Percentiles rank a stretch among this genome's conserved stretches.
Conservation (phyloP, 2,888 invertebrate genomes). For the Epistrophella euchroma region DNA sequence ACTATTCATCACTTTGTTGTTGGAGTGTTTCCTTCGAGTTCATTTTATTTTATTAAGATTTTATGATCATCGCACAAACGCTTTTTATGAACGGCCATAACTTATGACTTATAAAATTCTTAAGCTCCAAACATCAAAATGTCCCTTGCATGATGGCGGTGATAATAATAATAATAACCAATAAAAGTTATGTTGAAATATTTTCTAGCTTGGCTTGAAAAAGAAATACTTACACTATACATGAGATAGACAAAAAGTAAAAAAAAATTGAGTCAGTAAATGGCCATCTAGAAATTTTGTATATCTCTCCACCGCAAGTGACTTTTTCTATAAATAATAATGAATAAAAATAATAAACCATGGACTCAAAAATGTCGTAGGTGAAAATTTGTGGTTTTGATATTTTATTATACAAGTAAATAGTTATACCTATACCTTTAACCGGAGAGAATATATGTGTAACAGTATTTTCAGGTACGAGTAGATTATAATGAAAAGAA, state of each 20-base stretch:
- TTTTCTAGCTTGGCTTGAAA: not conserved
- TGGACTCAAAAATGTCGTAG: no score
- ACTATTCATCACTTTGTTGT: not conserved
- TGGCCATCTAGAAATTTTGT: not conserved
- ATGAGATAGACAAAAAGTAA: not conserved
- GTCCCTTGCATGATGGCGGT: not conserved
- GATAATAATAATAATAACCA: not conserved
- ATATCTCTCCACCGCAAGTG: no score
- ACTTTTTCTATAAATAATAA: no score
- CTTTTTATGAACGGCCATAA: not conserved
- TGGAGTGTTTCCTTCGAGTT: not conserved
- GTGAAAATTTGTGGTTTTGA: no score
- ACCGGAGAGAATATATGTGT: no score
- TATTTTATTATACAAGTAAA: no score
- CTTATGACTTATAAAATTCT: conserved; percentile 4
- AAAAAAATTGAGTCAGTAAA: no score
- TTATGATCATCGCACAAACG: not conserved
- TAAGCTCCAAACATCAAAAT: not conserved
- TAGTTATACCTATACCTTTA: no score
- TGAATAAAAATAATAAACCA: no score
- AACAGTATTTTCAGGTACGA: no score
- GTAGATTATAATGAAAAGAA: no score
- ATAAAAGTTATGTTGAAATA: not conserved
- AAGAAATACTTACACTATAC: not conserved
- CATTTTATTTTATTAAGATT: conserved; percentile 6